A percentile compares a stretch with the other conserved stretches of the same genome.
Evolutionary conservation across 2,113 vertebrate genomes (phyloP).

Genomic region (Mirounga angustirostris): DNA sequence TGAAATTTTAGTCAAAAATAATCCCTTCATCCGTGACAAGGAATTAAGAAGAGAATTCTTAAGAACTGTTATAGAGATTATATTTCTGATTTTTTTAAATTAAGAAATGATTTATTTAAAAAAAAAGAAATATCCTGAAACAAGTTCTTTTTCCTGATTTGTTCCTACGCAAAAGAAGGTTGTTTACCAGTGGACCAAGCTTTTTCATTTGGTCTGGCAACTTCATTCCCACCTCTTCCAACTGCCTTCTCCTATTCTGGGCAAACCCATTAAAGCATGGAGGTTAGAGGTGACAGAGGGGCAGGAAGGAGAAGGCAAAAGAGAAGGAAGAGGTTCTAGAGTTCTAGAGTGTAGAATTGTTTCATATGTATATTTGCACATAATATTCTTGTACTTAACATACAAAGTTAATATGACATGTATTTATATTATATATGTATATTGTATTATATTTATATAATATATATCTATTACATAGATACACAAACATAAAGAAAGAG

Average conservation of each 20-base stretch:
- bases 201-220: neutral
- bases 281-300: neutral
- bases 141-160: constrained; percentile 8
- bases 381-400: neutral
- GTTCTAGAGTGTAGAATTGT: neutral
- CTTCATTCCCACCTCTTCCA: neutral
- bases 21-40: neutral
- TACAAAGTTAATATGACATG: neutral
- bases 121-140: neutral
- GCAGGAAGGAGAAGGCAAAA: neutral
- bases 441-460: neutral
- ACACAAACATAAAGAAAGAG: neutral
- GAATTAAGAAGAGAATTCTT: neutral
- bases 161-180: neutral
- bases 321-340: neutral
- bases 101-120: neutral
- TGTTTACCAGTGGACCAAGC: neutral
- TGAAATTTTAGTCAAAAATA: neutral
- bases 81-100: neutral
- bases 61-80: neutral
- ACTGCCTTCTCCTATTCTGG: neutral
- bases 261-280: neutral
- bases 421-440: neutral
- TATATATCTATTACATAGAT: neutral
- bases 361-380: neutral